These are phyloP conservation scores for Cephus sareptanus DNA, from an alignment of 2,888 invertebrate genomes.

Conservation along the genomic window DNA sequence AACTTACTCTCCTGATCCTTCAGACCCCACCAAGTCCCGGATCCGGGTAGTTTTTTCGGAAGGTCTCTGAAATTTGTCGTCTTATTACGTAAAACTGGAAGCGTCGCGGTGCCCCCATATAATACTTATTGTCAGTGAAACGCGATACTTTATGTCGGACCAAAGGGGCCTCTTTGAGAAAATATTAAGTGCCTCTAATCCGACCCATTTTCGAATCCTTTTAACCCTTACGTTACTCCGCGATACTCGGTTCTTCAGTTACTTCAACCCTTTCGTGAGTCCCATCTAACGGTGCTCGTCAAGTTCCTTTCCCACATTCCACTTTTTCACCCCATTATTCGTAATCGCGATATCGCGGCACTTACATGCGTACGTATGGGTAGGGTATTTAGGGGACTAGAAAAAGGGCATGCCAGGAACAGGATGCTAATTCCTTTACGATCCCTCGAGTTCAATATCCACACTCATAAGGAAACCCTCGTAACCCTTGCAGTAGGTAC, in stretches of 20 bases:
- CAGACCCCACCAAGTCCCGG: background rate
- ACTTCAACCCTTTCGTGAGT: constrained; percentile 56
- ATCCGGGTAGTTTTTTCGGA: background rate
- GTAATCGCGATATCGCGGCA: background rate
- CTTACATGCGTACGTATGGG: background rate
- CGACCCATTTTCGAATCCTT: constrained; percentile 51
- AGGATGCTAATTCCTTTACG: background rate
- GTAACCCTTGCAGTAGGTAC: background rate
- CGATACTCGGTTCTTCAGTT: constrained; percentile 11
- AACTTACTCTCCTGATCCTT: background rate
- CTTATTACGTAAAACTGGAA: constrained; percentile 11
- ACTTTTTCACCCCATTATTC: constrained; percentile 36
- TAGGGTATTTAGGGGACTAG: background rate
- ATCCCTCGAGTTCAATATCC: background rate
- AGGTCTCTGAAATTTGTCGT: constrained; percentile 6
- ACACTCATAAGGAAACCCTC: background rate
- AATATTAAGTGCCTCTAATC: constrained; percentile 48
- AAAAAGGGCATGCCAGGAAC: background rate
- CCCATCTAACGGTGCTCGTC: background rate
- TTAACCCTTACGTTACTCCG: constrained; percentile 8
- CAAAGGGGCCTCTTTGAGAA: constrained; percentile 52
- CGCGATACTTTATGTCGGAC: constrained; percentile 51
- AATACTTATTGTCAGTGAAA: constrained; percentile 41
- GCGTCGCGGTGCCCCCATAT: background rate
- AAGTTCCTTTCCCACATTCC: constrained; percentile 62